Evolutionary conservation across 2,888 invertebrate genomes (phyloP).

Genomic region (Liopterus haemorrhoidalis): DNA sequence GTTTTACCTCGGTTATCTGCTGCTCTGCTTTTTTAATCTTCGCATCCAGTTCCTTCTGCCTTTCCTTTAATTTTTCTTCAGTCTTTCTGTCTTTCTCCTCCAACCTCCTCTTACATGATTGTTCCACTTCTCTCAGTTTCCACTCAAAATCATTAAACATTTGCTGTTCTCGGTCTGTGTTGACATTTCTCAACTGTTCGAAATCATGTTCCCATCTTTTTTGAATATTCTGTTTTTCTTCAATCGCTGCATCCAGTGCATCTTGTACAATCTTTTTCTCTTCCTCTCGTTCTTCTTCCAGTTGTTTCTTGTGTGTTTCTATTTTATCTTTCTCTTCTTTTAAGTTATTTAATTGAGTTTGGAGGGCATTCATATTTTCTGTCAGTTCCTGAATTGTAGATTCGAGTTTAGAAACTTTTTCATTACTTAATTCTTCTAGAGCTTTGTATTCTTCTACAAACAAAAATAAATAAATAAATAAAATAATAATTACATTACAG

Average conservation of each 20-base stretch:
- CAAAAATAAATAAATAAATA: slow-evolving; percentile 5
- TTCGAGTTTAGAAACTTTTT: slow-evolving; percentile 47
- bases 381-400: slow-evolving; percentile 47
- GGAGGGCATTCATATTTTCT: slow-evolving; percentile 49
- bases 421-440: slow-evolving; percentile 40
- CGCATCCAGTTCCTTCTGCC: slow-evolving; percentile 41
- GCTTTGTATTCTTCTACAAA: slow-evolving; percentile 37
- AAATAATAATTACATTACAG: too few species aligned
- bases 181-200: slow-evolving; percentile 61
- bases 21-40: slow-evolving; percentile 43
- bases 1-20: slow-evolving; percentile 41
- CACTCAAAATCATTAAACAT: slow-evolving; percentile 77
- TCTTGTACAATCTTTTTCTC: slow-evolving; percentile 52
- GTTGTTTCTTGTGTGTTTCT: slow-evolving; percentile 40
- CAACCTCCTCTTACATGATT: slow-evolving; percentile 57
- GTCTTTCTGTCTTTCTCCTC: slow-evolving; percentile 57
- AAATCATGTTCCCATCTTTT: slow-evolving; percentile 62
- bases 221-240: slow-evolving; percentile 54
- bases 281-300: slow-evolving; percentile 44
- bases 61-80: slow-evolving; percentile 49
- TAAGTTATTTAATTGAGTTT: slow-evolving; percentile 47
- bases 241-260: slow-evolving; percentile 56
- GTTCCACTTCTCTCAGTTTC: slow-evolving; percentile 73
- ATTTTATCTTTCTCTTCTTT: slow-evolving; percentile 48
- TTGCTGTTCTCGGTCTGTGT: slow-evolving; percentile 64